phyloP scores from a whole-genome alignment of 2,888 invertebrate species.

The Cheilosia soror region DNA sequence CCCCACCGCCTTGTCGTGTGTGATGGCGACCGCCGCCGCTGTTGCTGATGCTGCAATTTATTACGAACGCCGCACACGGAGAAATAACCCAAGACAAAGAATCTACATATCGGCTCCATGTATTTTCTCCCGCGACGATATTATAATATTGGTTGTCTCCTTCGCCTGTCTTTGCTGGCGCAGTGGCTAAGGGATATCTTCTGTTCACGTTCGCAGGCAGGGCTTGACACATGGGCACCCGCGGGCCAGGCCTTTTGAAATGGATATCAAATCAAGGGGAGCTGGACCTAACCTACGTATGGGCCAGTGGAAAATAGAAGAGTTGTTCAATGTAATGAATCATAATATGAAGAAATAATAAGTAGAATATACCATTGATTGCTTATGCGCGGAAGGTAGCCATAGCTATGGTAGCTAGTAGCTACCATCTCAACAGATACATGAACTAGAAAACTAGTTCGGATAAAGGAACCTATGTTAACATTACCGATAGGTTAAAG shows the following conservation, averaged over 20 bases:
- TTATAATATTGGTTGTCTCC: slow-evolving; percentile 20
- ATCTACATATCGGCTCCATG: slow-evolving; percentile 51
- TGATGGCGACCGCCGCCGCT: slow-evolving; percentile 30
- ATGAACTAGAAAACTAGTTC: no score
- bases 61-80: slow-evolving; percentile 62
- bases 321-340: no score
- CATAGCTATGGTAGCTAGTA: no score
- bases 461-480: no score
- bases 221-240: slow-evolving; percentile 1
- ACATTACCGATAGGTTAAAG: no score
- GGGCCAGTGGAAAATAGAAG: no score
- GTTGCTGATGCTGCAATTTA: slow-evolving; percentile 72
- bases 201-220: slow-evolving; percentile 21
- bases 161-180: slow-evolving; percentile 19
- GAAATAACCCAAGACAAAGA: slow-evolving; percentile 52
- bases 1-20: slow-evolving; percentile 34
- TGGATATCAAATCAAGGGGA: not conserved
- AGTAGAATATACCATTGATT: no score
- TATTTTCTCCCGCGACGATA: slow-evolving; percentile 54
- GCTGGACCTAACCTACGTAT: no score
- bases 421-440: no score
- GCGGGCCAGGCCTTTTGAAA: slow-evolving; percentile 11
- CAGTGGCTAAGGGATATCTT: slow-evolving; percentile 30
- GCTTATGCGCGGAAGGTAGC: no score
- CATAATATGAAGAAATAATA: no score